Evolutionary conservation across 2,888 invertebrate species (phyloP), one percentile per base, ranked within the genome.

Genomic region (Latrodectus elegans): DNA sequence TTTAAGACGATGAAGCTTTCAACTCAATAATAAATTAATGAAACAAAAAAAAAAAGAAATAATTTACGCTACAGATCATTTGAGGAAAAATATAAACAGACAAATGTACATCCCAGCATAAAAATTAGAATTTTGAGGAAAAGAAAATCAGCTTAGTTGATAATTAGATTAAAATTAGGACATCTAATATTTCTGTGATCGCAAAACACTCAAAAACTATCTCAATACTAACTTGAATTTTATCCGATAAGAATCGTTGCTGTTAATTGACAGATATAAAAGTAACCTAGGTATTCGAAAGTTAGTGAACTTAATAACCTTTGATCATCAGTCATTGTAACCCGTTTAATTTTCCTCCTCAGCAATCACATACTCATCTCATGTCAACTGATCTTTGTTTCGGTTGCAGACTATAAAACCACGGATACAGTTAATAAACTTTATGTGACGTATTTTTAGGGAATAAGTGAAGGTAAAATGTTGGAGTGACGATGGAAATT

Each of bases 341-440:
- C 60, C 60, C 60, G n/a, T 60, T 60, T 15, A 60, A 60, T n/a
- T 60, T 60, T 60, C 60, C 60, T 60, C 60, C 60, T 60, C n/a
- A 60, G 12, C 10, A 15, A 60, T 60, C 60, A 60, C 60, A 55
- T 22, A 38, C 38, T 60, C 10, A 11, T 60, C 60, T 8, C 6
- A 60, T 60, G 60, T 60, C 60, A 60, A 60, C 12, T 60, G 11
- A 60, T 60, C 60, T 60, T 60, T 60, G 60, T 60, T 60, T 60
- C 14, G 60, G 60, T 60, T 60, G 38, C 38, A 38, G 38, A 38
- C 4, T 38, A 38, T 2, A 38, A 1, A 38, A 38, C 1, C 38
- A 38, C 6, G 38, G 38, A 38, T 38, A 38, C 38, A 38, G 38
- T 38, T 38, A 38, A 38, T 4, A 38, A 38, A 38, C 6, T 0